Evolutionary conservation across 2,797 vertebrate genomes (phyloP), one percentile per base, ranked within the genome.

Genomic region (Acanthopagrus latus): DNA sequence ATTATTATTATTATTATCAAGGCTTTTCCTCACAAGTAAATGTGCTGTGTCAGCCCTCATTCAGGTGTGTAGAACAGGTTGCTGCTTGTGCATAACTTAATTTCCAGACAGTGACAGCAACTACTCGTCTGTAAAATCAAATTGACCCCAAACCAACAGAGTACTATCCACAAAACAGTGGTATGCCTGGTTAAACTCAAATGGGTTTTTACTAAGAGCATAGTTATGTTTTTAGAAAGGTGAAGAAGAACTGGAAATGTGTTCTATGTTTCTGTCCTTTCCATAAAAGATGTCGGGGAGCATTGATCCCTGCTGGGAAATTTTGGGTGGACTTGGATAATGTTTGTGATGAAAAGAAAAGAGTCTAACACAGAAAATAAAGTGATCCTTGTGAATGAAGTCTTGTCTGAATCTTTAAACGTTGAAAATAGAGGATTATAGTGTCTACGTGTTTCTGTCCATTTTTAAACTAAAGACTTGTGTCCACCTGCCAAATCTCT

Each of bases 301-400:
- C 17, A 21, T 57, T 27, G 74, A 71, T 71, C 73, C 83, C 82
- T 64, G 73, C 75, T 84, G 58, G 21, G 78, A 78, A 69, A 76
- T 75, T 82, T 63, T 66, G 80, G 43, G 78, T 80, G 86, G 70
- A 84, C 65, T 29, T 83, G 79, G 86, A 74, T 76, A 68, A 82
- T 82, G 89, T 88, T 84, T 90, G 86, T 84, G 72, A 85, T 82
- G 66, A 88, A 86, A 84, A 76, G 66, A 88, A 86, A 84, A 76
- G 71, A 88, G 77, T 79, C 71, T 79, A 84, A 88, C 76, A 78
- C 65, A 76, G 83, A 60, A 82, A 89, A 88, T 89, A 93, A 93
- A 90, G 84, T 87, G 84, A 86, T 86, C 87, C 85, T 90, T 92
- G 90, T 92, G 89, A 89, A 76, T 86, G 64, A 67, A 74, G 80